Evolutionary conservation across 2,888 invertebrate species (phyloP).

Genomic region (Zygaena filipendulae): DNA sequence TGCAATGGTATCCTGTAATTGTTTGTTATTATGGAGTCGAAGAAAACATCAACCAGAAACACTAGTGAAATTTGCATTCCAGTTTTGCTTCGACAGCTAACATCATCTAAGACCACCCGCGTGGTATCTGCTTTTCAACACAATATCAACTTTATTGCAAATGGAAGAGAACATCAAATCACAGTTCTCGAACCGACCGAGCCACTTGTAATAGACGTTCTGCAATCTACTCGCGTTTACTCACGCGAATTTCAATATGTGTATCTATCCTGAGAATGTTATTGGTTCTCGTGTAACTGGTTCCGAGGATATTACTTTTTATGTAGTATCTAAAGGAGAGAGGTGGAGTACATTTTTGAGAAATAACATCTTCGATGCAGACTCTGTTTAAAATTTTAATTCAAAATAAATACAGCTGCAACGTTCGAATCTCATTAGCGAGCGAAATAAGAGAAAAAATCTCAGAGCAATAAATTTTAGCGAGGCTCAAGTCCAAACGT

Average conservation of each 20-base stretch:
- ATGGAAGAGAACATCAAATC: slow-evolving; percentile 39
- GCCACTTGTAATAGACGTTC: slow-evolving; percentile 43
- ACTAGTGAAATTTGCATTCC: slow-evolving; percentile 59
- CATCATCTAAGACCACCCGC: slow-evolving; percentile 63
- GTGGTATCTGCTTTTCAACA: slow-evolving; percentile 33
- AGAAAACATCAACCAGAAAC: no score
- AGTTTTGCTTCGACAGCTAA: slow-evolving; percentile 47
- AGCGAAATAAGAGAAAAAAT: slow-evolving; percentile 58
- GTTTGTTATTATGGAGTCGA: no score
- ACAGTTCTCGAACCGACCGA: no score
- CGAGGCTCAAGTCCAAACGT: slow-evolving; percentile 62
- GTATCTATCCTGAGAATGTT: slow-evolving; percentile 18
- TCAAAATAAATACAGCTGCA: slow-evolving; percentile 49
- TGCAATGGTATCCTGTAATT: no score
- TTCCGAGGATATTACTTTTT: no score
- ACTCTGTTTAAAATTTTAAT: no score
- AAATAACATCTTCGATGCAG: no score
- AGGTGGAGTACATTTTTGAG: no score
- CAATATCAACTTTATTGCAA: slow-evolving; percentile 53
- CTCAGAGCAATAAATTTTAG: slow-evolving; percentile 62
- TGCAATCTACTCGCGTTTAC: slow-evolving; percentile 43
- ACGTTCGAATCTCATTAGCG: slow-evolving; percentile 65
- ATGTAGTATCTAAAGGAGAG: no score
- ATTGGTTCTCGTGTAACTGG: no score
- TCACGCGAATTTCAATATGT: slow-evolving; percentile 42